These are phyloP conservation scores for Cephalopholis sonnerati DNA, from an alignment of 2,113 vertebrate genomes.

Conservation along the genomic window DNA sequence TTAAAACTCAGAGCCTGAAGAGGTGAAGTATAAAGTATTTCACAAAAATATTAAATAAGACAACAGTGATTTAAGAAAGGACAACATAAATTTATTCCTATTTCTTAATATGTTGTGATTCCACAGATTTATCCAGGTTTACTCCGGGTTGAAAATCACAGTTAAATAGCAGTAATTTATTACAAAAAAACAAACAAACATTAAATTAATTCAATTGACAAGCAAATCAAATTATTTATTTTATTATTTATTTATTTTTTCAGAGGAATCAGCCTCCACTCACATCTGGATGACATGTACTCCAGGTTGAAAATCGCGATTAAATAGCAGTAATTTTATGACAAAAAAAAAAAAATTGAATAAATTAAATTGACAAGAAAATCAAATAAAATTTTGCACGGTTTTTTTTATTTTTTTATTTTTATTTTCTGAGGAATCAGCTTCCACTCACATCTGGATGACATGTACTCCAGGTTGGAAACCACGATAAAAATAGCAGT, in stretches of 20 bases:
- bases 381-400: background rate
- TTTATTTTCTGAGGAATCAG: too few species aligned
- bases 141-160: background rate
- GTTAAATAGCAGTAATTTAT: too few species aligned
- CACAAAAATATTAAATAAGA: background rate
- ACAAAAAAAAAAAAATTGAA: background rate
- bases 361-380: background rate
- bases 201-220: too few species aligned
- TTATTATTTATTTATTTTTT: too few species aligned
- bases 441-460: background rate
- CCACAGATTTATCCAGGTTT: background rate
- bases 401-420: background rate
- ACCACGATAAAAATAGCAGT: too few species aligned
- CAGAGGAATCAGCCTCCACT: too few species aligned
- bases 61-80: background rate
- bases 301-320: background rate
- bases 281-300: too few species aligned
- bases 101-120: background rate
- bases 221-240: too few species aligned
- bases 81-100: too few species aligned
- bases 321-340: background rate
- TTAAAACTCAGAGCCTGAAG: background rate
- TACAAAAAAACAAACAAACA: too few species aligned
- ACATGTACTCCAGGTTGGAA: background rate
- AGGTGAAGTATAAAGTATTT: background rate